Evolutionary conservation across 2,113 vertebrate genomes (phyloP).

Genomic region (human (Homo sapiens)): DNA sequence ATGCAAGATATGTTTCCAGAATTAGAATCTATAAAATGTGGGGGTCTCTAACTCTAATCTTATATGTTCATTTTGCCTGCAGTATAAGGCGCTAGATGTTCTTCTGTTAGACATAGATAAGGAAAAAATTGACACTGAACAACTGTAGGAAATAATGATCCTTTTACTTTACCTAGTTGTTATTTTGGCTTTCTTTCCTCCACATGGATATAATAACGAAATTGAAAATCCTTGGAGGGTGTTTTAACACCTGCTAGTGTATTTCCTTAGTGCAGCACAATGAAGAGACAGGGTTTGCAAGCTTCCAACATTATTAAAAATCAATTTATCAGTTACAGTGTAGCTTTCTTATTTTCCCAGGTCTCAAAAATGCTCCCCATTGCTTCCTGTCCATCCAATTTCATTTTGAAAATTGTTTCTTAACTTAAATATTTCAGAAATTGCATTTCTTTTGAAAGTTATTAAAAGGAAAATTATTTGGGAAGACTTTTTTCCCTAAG

Average conservation of each 20-base stretch:
- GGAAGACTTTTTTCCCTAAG: slow-evolving; percentile 19
- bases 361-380: background rate
- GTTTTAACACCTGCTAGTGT: slow-evolving; percentile 6
- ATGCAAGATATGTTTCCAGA: slow-evolving; percentile 25
- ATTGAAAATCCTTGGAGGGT: slow-evolving; percentile 33
- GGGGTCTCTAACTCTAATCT: background rate
- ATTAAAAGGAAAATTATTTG: slow-evolving; percentile 43
- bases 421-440: slow-evolving; percentile 26
- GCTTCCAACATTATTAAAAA: slow-evolving; percentile 65
- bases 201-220: slow-evolving; percentile 22
- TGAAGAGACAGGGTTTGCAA: slow-evolving; percentile 34
- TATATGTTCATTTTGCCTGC: slow-evolving; percentile 35
- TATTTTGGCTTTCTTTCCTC: slow-evolving; percentile 53
- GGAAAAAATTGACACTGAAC: slow-evolving; percentile 11
- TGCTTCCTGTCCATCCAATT: background rate
- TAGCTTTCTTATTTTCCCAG: slow-evolving; percentile 29
- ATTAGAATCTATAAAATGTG: slow-evolving; percentile 30
- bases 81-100: slow-evolving; percentile 24
- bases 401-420: slow-evolving; percentile 44
- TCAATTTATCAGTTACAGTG: slow-evolving; percentile 35
- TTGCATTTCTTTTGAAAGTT: slow-evolving; percentile 19
- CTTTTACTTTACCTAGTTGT: slow-evolving; percentile 39
- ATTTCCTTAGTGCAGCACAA: background rate
- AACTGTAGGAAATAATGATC: slow-evolving; percentile 51
- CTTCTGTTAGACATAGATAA: slow-evolving; percentile 57